phyloP scores from a whole-genome alignment of 2,797 vertebrate species.

The Triplophysa yarkandensis region DNA sequence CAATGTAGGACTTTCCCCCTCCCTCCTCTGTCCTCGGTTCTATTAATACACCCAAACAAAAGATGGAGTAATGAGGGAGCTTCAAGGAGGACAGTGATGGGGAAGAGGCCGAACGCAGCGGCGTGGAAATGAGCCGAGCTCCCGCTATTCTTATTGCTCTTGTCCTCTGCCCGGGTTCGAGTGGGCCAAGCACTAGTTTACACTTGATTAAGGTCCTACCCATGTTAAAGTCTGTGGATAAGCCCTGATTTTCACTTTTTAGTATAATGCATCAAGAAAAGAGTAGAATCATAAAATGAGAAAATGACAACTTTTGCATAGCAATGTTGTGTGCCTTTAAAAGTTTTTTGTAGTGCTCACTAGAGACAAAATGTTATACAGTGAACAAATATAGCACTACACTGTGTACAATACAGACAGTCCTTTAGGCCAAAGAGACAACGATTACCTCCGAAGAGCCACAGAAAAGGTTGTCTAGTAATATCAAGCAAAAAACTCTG shows the following conservation, averaged over 20 bases:
- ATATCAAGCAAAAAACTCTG: not conserved
- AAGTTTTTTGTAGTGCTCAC: slow-evolving; percentile 29
- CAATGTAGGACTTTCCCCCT: slow-evolving; percentile 73
- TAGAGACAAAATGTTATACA: not conserved
- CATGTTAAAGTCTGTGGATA: slow-evolving; percentile 30
- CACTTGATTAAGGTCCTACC: slow-evolving; percentile 11
- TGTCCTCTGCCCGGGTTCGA: slow-evolving; percentile 45
- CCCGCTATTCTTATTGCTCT: slow-evolving; percentile 54
- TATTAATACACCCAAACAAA: slow-evolving; percentile 79
- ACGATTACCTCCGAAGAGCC: slow-evolving; percentile 9
- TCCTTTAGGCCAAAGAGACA: slow-evolving; percentile 12
- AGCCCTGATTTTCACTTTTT: slow-evolving; percentile 29
- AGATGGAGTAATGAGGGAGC: slow-evolving; percentile 71
- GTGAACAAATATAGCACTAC: slow-evolving; percentile 4
- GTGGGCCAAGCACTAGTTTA: slow-evolving; percentile 46
- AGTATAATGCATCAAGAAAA: slow-evolving; percentile 48
- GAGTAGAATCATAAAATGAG: slow-evolving; percentile 14
- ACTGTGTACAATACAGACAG: slow-evolving; percentile 10
- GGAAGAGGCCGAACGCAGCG: slow-evolving; percentile 57
- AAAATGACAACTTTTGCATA: slow-evolving; percentile 56
- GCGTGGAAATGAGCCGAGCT: slow-evolving; percentile 41
- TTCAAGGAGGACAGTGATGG: slow-evolving; percentile 66
- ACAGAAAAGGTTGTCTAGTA: not conserved
- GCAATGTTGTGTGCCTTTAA: slow-evolving; percentile 38
- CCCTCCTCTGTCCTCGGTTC: slow-evolving; percentile 63